These are phyloP conservation scores for Parnassius orleans DNA, from an alignment of 2,888 invertebrate genomes.

Conservation along the genomic window DNA sequence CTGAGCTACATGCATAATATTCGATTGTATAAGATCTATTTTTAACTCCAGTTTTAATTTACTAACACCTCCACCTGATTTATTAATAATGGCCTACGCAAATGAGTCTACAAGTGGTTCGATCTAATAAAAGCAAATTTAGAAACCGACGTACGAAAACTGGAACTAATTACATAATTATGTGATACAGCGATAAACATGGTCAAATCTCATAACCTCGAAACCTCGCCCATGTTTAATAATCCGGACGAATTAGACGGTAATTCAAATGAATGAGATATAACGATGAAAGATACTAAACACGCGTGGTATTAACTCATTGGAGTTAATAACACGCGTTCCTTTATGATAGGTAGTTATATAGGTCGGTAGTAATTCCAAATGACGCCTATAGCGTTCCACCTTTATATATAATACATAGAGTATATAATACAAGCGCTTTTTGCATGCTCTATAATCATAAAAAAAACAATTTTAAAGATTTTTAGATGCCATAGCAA, in stretches of 20 bases:
- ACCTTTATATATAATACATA: too few relatives aligned
- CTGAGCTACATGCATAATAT: too few relatives aligned
- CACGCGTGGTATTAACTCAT: slow-evolving; percentile 10
- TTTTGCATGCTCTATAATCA: too few relatives aligned
- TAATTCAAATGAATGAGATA: slow-evolving; percentile 14
- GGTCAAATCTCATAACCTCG: slow-evolving; percentile 4
- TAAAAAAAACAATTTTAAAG: too few relatives aligned
- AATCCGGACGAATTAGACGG: slow-evolving; percentile 12
- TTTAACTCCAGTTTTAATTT: not conserved
- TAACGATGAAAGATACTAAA: slow-evolving; percentile 14
- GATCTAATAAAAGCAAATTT: slow-evolving; percentile 8
- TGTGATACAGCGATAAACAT: slow-evolving; percentile 6
- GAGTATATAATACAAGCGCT: too few relatives aligned
- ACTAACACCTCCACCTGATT: not conserved
- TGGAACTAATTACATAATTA: slow-evolving; percentile 1
- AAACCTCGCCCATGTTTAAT: slow-evolving; percentile 8
- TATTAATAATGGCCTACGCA: slow-evolving; percentile 7
- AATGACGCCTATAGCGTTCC: too few relatives aligned
- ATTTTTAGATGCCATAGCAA: too few relatives aligned
- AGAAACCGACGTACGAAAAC: slow-evolving; percentile 5
- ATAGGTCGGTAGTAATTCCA: slow-evolving; percentile 2
- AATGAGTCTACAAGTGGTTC: slow-evolving; percentile 20
- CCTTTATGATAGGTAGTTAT: slow-evolving; percentile 9
- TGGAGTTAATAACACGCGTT: slow-evolving; percentile 3
- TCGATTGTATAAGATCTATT: not conserved